These are phyloP conservation scores for Gonatopus flavifemur DNA, from an alignment of 1,140 invertebrate species.

Conservation along the genomic window DNA sequence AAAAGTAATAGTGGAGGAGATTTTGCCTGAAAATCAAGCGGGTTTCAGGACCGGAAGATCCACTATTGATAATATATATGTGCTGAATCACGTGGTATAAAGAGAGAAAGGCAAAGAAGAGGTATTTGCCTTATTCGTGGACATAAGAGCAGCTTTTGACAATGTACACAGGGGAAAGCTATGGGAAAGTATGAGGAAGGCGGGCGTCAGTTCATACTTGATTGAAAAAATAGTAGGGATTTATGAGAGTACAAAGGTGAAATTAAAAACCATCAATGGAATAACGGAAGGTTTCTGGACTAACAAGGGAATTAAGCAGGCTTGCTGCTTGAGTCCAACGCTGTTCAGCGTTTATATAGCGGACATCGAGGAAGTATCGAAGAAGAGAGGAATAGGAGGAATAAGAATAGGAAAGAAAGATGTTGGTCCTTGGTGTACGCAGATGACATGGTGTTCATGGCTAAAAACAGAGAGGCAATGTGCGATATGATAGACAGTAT, in stretches of 20 bases:
- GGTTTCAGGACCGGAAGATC: not conserved
- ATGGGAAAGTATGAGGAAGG: conserved; percentile 5
- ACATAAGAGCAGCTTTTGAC: conserved; percentile 14
- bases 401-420: too few relatives aligned
- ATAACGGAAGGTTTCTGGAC: not conserved
- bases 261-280: not conserved
- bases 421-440: too few relatives aligned
- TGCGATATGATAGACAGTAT: too few relatives aligned
- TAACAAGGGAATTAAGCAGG: conserved; percentile 1
- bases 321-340: not conserved
- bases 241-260: conserved; percentile 8
- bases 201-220: not conserved
- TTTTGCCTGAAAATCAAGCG: conserved; percentile 1
- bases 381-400: not conserved
- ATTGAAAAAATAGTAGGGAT: conserved; percentile 2
- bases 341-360: conserved; percentile 5
- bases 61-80: conserved; percentile 12
- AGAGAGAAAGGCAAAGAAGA: not conserved
- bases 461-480: too few relatives aligned
- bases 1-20: not conserved
- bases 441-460: too few relatives aligned
- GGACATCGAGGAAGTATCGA: conserved; percentile 1
- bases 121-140: conserved; percentile 6
- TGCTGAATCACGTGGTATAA: conserved; percentile 9
- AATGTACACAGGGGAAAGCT: conserved; percentile 6